Evolutionary conservation across 2,797 vertebrate species (phyloP).

Genomic region (Pampus argenteus): DNA sequence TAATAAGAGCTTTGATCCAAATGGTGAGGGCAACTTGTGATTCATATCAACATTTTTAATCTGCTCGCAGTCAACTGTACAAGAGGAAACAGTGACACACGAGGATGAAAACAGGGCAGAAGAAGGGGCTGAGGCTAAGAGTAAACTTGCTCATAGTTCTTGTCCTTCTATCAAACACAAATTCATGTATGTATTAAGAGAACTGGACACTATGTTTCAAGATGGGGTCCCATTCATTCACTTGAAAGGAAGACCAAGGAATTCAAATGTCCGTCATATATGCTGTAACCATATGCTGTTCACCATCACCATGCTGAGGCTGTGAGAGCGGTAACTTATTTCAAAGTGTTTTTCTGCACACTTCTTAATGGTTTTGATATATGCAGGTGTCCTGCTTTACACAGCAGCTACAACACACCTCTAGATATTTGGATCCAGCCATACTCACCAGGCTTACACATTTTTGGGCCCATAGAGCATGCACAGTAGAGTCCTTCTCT

Average conservation of each 20-base stretch:
- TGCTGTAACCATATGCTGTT: background rate
- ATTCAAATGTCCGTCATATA: no score
- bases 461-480: background rate
- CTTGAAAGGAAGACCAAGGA: background rate
- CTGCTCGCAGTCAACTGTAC: constrained; percentile 9
- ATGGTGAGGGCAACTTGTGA: constrained; percentile 7
- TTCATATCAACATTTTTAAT: constrained; percentile 33
- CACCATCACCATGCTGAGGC: background rate
- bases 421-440: no score
- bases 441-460: no score
- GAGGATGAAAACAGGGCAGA: background rate
- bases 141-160: constrained; percentile 20
- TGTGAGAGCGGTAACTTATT: background rate
- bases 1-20: constrained; percentile 6
- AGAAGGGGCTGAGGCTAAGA: background rate
- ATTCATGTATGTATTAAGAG: background rate
- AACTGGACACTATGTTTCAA: background rate
- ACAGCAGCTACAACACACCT: no score
- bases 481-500: background rate
- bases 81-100: background rate
- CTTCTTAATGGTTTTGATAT: background rate
- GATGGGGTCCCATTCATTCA: background rate
- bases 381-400: background rate
- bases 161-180: background rate
- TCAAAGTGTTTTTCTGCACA: background rate